Evolutionary conservation across 2,113 vertebrate species (phyloP), one percentile per base, ranked within the genome.

Genomic region (Phalacrocorax carbo): DNA sequence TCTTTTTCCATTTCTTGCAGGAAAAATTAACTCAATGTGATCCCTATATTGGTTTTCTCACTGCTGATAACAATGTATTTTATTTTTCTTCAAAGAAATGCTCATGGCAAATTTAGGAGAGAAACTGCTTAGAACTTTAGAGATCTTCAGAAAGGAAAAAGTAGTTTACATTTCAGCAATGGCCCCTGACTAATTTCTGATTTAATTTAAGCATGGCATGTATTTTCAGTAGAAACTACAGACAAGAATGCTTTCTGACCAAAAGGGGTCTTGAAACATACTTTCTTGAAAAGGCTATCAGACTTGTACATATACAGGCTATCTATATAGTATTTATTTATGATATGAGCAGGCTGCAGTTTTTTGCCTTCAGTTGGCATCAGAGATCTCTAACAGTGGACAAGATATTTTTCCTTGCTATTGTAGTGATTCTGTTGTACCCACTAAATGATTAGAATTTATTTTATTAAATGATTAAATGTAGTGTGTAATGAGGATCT

Each of bases 11-110:
- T 76, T 93, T 82, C 42, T 93, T 79, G 34, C 70, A 27, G 70
- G 81, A 96, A 93, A 97, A 96, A 84, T 95, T 91, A 65, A 78
- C 96, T 95, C 80, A 79, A 13, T 94, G 58, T 78, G 71, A 82
- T 82, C 88, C 40, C 23, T 49, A 9, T 86, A 62, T 44, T 54
- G 23, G 66, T 90, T 11, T 46, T 84, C 80, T 92, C 32, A 87
- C 48, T 66, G 40, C 30, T 80, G 60, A 71, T 62, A 38, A 19
- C 42, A 80, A 12, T 20, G n/a, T 17, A 38, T 92, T 76, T 58
- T 76, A n/a, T 62, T 84, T 93, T 93, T 54, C 58, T 72, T 82
- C 25, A 61, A n/a, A 81, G 15, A 92, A 94, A 86, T 14, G 18
- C 32, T 92, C 18, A n/a, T 78, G 57, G 30, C 23, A 85, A 87